A percentile compares a stretch with the other conserved stretches of the same genome.
Conservation (phyloP, 2,888 invertebrate species). For the Hedya salicella region DNA sequence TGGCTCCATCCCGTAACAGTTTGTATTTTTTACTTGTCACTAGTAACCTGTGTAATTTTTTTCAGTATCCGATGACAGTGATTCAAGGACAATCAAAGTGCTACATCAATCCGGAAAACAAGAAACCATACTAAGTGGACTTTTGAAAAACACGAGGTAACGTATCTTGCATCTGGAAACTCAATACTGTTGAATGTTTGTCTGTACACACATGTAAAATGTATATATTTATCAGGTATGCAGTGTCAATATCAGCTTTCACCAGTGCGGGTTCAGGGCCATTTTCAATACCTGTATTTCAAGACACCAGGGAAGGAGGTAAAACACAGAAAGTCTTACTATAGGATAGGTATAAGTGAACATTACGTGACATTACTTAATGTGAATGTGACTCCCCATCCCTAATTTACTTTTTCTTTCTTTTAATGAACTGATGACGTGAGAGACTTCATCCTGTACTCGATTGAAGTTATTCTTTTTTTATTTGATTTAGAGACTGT, state of each 20-base stretch:
- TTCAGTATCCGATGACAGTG: constrained; percentile 67
- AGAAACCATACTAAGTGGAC: constrained; percentile 76
- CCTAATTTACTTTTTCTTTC: no score
- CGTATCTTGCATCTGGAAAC: constrained; percentile 77
- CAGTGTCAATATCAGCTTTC: constrained; percentile 92
- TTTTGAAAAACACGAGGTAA: constrained; percentile 85
- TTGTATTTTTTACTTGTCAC: background rate
- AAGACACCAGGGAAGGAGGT: constrained; percentile 95
- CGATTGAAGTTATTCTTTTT: no score
- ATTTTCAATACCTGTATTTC: constrained; percentile 89
- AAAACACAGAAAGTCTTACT: constrained; percentile 45
- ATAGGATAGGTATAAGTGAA: no score
- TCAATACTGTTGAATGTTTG: background rate
- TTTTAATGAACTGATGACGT: no score
- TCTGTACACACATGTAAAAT: background rate
- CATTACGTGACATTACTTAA: no score
- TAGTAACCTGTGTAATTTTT: background rate
- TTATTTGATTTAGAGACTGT: no score
- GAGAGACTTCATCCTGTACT: no score
- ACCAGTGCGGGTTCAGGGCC: constrained; percentile 94
- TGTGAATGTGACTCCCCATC: no score
- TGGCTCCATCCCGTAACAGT: no score
- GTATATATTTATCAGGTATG: constrained; percentile 90
- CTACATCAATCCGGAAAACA: constrained; percentile 71
- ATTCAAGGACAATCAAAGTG: constrained; percentile 72